These are phyloP conservation scores for Hylia prasina DNA, from an alignment of 2,113 vertebrate species.

Conservation along the genomic window DNA sequence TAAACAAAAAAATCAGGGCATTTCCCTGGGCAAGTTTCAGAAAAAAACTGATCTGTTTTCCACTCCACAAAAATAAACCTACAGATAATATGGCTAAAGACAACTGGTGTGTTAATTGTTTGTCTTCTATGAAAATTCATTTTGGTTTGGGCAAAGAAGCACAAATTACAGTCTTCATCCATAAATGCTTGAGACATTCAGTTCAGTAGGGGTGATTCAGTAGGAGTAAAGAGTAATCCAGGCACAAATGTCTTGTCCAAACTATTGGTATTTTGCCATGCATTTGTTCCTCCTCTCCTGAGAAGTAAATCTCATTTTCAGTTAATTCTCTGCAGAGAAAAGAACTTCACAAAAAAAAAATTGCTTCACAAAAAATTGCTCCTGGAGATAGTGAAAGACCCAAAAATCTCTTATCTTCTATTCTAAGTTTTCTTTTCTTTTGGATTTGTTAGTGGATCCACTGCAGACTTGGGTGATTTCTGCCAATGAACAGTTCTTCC, in stretches of 20 bases:
- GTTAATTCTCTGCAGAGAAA: background rate
- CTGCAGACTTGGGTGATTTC: background rate
- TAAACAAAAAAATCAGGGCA: background rate
- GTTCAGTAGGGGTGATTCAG: background rate
- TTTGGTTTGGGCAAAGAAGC: background rate
- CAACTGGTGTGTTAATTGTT: background rate
- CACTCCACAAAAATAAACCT: background rate
- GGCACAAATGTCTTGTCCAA: background rate
- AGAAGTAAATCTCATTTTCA: background rate
- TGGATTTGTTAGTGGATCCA: background rate
- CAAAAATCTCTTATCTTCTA: background rate
- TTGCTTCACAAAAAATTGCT: background rate
- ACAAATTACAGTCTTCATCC: background rate
- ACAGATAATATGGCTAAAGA: background rate
- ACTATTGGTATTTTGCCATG: background rate
- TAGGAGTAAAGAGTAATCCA: background rate
- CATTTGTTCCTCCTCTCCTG: background rate
- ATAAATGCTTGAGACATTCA: background rate
- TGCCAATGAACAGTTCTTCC: background rate
- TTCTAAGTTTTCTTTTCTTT: background rate
- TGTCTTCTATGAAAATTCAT: background rate
- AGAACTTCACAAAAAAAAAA: background rate
- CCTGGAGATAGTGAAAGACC: background rate
- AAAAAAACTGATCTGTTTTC: background rate
- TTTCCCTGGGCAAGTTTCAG: background rate